Evolutionary conservation across 1,140 invertebrate species (phyloP).

Genomic region (Whitmania pigra): DNA sequence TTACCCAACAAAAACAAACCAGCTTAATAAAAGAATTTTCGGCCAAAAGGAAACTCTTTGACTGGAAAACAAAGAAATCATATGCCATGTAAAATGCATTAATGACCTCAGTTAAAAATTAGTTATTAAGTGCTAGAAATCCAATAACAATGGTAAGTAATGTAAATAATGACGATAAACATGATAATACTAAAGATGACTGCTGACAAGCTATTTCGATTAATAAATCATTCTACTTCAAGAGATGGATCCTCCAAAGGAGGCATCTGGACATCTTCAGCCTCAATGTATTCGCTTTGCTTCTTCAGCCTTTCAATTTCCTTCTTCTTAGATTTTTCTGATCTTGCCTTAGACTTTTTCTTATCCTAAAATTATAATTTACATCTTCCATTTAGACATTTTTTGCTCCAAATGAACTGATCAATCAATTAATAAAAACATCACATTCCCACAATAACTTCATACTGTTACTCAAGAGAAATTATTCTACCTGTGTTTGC

Average conservation of each 20-base stretch:
- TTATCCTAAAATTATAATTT: conserved; percentile 5
- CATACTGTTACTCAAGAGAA: neutral
- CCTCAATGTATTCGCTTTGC: conserved; percentile 48
- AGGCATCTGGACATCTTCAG: conserved; percentile 74
- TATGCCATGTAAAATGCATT: neutral
- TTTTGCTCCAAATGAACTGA: neutral
- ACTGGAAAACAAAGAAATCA: neutral
- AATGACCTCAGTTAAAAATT: neutral
- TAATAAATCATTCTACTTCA: conserved; percentile 29
- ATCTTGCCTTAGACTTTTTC: conserved; percentile 39
- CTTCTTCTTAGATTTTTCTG: conserved; percentile 32
- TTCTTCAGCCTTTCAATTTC: conserved; percentile 34
- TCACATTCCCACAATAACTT: neutral
- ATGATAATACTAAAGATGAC: conserved; percentile 28
- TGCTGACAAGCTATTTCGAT: conserved; percentile 28
- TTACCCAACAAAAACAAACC: neutral
- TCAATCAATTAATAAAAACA: too few relatives aligned
- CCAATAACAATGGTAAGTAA: neutral
- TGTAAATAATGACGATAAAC: neutral
- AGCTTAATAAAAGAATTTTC: neutral
- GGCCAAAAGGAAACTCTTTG: conserved; percentile 4
- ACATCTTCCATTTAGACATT: neutral
- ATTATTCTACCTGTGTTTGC: neutral
- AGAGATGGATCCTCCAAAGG: conserved; percentile 58
- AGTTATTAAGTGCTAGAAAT: neutral